A percentile compares a stretch with the other conserved stretches of the same genome.
Conservation (phyloP, 64 coral and sea anemone species). For the Stichodactyla helianthus region DNA sequence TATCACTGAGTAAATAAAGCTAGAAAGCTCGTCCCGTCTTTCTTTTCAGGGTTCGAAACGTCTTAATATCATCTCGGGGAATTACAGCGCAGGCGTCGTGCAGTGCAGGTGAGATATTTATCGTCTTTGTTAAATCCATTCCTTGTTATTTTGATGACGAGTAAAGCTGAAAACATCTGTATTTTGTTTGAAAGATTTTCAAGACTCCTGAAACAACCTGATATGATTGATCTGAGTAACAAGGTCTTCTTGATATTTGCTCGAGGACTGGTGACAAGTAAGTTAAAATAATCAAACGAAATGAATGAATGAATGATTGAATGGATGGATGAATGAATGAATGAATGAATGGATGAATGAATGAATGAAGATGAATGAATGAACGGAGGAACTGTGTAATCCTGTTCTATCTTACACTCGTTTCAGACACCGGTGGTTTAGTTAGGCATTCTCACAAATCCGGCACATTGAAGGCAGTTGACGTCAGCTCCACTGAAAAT, state of each 20-base stretch:
- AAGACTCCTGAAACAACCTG: constrained; percentile 23
- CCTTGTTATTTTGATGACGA: neutral
- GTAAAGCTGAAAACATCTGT: neutral
- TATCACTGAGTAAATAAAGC: neutral
- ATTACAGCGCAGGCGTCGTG: neutral
- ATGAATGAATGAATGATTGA: neutral
- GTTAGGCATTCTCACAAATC: constrained; percentile 6
- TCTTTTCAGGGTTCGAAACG: neutral
- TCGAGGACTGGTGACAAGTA: constrained; percentile 29
- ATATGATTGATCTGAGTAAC: constrained; percentile 46
- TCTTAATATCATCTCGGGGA: neutral
- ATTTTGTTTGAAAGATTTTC: constrained; percentile 38
- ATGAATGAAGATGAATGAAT: neutral
- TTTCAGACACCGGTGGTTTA: neutral
- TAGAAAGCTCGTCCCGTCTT: neutral
- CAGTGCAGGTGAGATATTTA: neutral
- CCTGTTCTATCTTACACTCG: neutral
- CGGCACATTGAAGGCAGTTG: neutral
- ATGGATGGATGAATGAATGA: neutral
- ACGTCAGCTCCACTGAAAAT: neutral
- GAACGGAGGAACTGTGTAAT: too few species aligned
- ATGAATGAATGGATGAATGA: neutral
- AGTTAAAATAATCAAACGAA: neutral
- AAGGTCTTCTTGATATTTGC: constrained; percentile 66
- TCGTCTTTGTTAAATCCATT: neutral